Percentiles rank a stretch among this genome's conserved stretches.
Conservation (phyloP, 1,140 invertebrate species). For the Bombyx mori region ASM3026992v2 NC_085115.1:13423001-13423500, state of each 20-base stretch:
- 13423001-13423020: too few species aligned
- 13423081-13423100: conserved; percentile 78
- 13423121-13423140: conserved; percentile 97
- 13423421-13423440: too few species aligned
- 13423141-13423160: conserved; percentile 89
- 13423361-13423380: too few species aligned
- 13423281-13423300: background rate
- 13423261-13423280: background rate
- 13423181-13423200: conserved; percentile 34
- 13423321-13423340: too few species aligned
- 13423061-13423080: conserved; percentile 48
- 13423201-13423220: conserved; percentile 3
- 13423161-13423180: conserved; percentile 71
- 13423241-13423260: background rate
- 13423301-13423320: background rate
- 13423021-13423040: too few species aligned
- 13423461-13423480: too few species aligned
- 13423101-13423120: conserved; percentile 99
- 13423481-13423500: too few species aligned
- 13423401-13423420: too few species aligned
- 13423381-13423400: too few species aligned
- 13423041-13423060: conserved; percentile 34
- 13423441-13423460: too few species aligned
- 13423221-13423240: background rate
- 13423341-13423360: too few species aligned